These are phyloP conservation scores for Zaprionus obscuricornis DNA, from an alignment of 2,888 invertebrate species.

Conservation along the genomic window DNA sequence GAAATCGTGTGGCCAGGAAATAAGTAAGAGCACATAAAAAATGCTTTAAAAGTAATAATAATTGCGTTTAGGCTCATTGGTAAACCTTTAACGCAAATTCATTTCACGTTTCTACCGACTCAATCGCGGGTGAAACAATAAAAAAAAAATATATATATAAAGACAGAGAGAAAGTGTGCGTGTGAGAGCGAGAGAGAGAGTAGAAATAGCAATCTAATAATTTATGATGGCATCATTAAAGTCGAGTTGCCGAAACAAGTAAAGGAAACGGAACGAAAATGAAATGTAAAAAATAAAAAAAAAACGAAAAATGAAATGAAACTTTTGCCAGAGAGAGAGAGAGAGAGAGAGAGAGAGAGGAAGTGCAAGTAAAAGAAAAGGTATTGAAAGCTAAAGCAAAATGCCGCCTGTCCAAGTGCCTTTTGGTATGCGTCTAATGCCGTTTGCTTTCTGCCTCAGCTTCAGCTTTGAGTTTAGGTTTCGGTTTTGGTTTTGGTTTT, in stretches of 20 bases:
- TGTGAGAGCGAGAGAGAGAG: too few species aligned
- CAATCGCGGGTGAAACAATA: constrained; percentile 81
- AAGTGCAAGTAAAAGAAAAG: constrained; percentile 8
- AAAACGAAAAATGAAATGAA: constrained; percentile 20
- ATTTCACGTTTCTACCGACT: constrained; percentile 46
- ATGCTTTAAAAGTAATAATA: constrained; percentile 78
- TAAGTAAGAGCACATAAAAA: constrained; percentile 73
- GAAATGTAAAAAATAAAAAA: too few species aligned
- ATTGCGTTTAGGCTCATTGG: constrained; percentile 71
- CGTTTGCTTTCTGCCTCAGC: not conserved
- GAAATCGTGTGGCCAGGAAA: constrained; percentile 69
- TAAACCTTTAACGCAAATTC: too few species aligned
- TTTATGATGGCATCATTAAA: constrained; percentile 80
- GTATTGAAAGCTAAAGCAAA: constrained; percentile 61
- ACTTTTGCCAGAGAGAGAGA: constrained; percentile 44
- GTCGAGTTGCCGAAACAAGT: constrained; percentile 21
- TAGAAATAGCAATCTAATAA: constrained; percentile 81
- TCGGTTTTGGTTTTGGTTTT: not conserved
- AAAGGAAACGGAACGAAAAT: not conserved
- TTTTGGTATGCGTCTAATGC: constrained; percentile 3
- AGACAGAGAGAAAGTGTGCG: too few species aligned
- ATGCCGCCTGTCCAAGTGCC: too few species aligned
- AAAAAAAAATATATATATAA: too few species aligned
- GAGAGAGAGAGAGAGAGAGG: too few species aligned
- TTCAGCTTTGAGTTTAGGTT: too few species aligned